Conservation (phyloP, 2,888 invertebrate species). For the Erynnis tages region DNA sequence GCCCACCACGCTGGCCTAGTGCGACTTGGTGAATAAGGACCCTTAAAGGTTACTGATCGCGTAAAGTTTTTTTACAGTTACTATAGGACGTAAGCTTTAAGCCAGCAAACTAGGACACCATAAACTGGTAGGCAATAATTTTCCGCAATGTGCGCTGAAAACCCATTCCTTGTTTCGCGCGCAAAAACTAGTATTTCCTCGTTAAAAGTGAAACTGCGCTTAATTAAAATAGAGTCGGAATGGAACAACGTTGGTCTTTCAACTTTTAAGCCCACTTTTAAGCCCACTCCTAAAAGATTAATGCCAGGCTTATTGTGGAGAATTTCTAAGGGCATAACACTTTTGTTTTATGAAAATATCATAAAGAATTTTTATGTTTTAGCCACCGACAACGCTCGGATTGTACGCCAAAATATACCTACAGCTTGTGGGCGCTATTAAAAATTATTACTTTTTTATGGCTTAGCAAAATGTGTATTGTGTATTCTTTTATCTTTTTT, state of each 20-base stretch:
- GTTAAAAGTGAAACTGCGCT: slow-evolving; percentile 26
- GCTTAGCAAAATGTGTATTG: neutral
- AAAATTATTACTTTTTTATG: slow-evolving; percentile 3
- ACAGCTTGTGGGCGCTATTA: slow-evolving; percentile 6
- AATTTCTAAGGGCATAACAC: slow-evolving; percentile 21
- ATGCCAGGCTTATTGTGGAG: slow-evolving; percentile 16
- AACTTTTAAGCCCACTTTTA: slow-evolving; percentile 16
- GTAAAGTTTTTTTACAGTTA: no score
- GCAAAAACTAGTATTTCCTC: slow-evolving; percentile 22
- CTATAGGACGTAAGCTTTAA: no score
- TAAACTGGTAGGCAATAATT: slow-evolving; percentile 16
- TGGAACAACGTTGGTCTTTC: slow-evolving; percentile 17
- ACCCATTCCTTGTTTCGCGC: slow-evolving; percentile 8
- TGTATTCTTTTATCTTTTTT: no score
- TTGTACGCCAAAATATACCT: slow-evolving; percentile 14
- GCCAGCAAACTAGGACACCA: slow-evolving; percentile 16
- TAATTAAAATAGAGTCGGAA: slow-evolving; percentile 27
- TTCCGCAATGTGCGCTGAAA: slow-evolving; percentile 13
- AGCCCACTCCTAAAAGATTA: slow-evolving; percentile 26
- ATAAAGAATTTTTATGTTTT: slow-evolving; percentile 21
- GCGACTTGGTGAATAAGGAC: no score
- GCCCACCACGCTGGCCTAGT: no score
- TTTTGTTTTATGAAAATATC: slow-evolving; percentile 19
- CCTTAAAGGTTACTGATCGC: no score
- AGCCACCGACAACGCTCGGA: slow-evolving; percentile 1